Conservation (phyloP, 2,888 invertebrate genomes). For the Aphodius granarius region DNA sequence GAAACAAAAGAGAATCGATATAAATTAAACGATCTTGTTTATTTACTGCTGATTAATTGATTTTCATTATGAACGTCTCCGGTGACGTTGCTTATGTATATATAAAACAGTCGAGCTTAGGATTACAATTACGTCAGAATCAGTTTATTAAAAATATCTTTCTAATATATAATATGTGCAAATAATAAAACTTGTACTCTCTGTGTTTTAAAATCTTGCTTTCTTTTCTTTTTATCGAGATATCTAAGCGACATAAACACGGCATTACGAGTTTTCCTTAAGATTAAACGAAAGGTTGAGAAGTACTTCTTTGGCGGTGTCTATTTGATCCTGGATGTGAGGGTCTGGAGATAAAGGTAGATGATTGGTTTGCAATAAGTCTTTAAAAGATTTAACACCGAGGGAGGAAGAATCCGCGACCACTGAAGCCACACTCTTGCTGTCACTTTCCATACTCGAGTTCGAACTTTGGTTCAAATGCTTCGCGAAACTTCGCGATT, state of each 20-base stretch:
- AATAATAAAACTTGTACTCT: conserved; percentile 47
- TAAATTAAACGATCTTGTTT: conserved; percentile 40
- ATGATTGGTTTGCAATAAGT: conserved; percentile 41
- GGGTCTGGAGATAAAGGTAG: conserved; percentile 40
- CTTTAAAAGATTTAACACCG: conserved; percentile 46
- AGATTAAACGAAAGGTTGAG: conserved; percentile 49
- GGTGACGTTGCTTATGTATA: conserved; percentile 23
- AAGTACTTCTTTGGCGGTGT: conserved; percentile 49
- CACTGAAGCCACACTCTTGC: conserved; percentile 44
- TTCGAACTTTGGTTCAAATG: conserved; percentile 49
- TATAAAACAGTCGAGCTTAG: conserved; percentile 33
- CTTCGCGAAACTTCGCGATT: conserved; percentile 40
- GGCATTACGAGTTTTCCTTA: conserved; percentile 44
- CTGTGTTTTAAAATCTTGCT: conserved; percentile 39
- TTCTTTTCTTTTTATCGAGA: conserved; percentile 18
- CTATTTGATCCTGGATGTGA: conserved; percentile 47
- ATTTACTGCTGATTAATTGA: conserved; percentile 39
- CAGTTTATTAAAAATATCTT: conserved; percentile 36
- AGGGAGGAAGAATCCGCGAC: conserved; percentile 40
- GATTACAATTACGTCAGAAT: conserved; percentile 32
- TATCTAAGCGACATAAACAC: conserved; percentile 7
- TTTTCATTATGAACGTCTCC: conserved; percentile 38
- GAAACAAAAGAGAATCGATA: conserved; percentile 11
- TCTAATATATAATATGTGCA: conserved; percentile 43
- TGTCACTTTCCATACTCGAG: conserved; percentile 51